Evolutionary conservation across 2,797 vertebrate genomes (phyloP).

Genomic region (Spinus olivaceus): DNA sequence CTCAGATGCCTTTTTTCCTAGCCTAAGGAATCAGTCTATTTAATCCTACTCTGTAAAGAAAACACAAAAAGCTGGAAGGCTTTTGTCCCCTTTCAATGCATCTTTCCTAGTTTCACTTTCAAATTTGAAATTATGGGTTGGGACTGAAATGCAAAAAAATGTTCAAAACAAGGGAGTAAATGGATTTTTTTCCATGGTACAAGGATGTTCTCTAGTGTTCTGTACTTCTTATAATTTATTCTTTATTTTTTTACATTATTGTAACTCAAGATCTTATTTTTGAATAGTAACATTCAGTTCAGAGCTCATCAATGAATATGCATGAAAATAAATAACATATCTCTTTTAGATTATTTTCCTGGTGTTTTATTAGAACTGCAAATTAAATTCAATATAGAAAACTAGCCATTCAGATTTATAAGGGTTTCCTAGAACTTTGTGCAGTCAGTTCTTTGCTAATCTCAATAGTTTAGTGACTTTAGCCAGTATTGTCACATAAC

Average conservation of each 20-base stretch:
- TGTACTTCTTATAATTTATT: background rate
- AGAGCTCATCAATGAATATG: background rate
- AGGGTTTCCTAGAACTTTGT: background rate
- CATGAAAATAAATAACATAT: background rate
- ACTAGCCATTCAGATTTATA: background rate
- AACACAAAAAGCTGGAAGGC: background rate
- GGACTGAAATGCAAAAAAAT: background rate
- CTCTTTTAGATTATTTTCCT: background rate
- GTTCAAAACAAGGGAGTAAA: background rate
- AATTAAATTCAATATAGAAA: background rate
- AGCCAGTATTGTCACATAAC: background rate
- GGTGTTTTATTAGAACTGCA: background rate
- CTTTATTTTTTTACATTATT: background rate
- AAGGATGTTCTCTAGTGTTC: background rate
- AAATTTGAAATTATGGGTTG: background rate
- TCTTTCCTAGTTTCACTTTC: background rate
- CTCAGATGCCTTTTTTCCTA: background rate
- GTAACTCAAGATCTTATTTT: background rate
- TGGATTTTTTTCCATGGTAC: background rate
- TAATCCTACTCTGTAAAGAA: background rate
- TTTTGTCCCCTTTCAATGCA: background rate
- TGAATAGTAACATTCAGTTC: background rate
- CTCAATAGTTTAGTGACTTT: background rate
- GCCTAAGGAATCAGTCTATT: background rate
- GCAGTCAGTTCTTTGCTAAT: background rate